These are phyloP conservation scores for Artibeus jamaicensis DNA, from an alignment of 2,797 vertebrate genomes.

Conservation along the genomic window DNA sequence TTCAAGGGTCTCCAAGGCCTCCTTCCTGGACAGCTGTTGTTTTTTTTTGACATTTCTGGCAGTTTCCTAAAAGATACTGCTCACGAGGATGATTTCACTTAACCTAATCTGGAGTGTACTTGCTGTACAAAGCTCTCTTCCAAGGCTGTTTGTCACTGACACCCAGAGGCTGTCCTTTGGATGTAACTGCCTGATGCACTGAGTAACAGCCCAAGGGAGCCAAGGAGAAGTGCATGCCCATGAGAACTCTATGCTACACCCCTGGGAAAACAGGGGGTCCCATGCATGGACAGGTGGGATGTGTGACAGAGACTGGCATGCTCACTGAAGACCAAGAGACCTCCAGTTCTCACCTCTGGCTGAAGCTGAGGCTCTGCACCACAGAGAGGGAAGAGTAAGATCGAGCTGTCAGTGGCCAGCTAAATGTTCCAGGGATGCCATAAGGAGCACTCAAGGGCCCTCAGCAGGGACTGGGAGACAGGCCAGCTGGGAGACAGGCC, in stretches of 20 bases:
- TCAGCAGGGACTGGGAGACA: neutral
- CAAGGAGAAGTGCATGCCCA: neutral
- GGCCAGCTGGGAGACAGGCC: neutral
- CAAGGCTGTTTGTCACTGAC: neutral
- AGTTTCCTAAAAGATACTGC: neutral
- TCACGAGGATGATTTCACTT: neutral
- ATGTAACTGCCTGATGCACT: neutral
- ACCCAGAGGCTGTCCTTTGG: neutral
- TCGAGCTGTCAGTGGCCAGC: neutral
- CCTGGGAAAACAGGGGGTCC: neutral
- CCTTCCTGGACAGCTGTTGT: too few relatives aligned
- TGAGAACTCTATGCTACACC: neutral
- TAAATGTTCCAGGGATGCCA: neutral
- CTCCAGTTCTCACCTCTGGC: neutral
- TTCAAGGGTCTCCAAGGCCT: too few relatives aligned
- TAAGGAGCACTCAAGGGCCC: neutral
- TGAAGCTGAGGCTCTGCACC: neutral
- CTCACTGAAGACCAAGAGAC: neutral
- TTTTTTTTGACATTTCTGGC: neutral
- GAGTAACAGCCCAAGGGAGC: too few relatives aligned
- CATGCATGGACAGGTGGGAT: neutral
- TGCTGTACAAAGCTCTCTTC: neutral
- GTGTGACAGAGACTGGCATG: neutral
- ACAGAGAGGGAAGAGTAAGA: neutral
- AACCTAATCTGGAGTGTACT: neutral